A percentile compares a stretch with the other conserved stretches of the same genome.
Evolutionary conservation across 1,140 invertebrate genomes (phyloP).

Genomic region (Mamestra configurata): DNA sequence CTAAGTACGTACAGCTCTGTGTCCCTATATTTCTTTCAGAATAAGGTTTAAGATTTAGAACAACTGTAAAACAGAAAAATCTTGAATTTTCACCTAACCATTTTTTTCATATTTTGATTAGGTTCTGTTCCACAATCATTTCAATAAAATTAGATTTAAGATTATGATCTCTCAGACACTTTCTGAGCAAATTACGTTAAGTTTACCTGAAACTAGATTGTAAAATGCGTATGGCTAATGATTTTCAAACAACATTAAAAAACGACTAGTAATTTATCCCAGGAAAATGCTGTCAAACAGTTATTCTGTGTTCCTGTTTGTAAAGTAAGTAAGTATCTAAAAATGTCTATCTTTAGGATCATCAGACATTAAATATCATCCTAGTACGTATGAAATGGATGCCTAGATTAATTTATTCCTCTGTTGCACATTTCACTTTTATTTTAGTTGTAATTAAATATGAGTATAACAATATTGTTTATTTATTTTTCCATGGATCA

Average conservation of each 20-base stretch:
- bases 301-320: too few species aligned
- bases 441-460: conserved; percentile 24
- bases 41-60: background rate
- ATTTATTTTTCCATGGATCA: too few species aligned
- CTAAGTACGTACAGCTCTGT: background rate
- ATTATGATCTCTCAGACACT: conserved; percentile 24
- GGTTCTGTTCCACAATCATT: background rate
- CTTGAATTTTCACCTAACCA: too few species aligned
- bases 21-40: background rate
- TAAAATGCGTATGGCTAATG: too few species aligned
- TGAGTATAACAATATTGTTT: background rate
- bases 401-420: conserved; percentile 37
- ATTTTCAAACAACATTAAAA: too few species aligned
- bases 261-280: too few species aligned
- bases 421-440: conserved; percentile 46
- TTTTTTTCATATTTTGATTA: background rate
- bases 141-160: background rate
- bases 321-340: too few species aligned
- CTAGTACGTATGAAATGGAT: conserved; percentile 10
- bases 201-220: background rate
- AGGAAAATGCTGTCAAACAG: too few species aligned
- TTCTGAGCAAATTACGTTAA: conserved; percentile 14
- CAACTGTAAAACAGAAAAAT: too few species aligned
- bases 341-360: too few species aligned
- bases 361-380: too few species aligned